These are phyloP conservation scores for Macrosiphum euphorbiae DNA, from an alignment of 2,888 invertebrate species.

Conservation along the genomic window DNA sequence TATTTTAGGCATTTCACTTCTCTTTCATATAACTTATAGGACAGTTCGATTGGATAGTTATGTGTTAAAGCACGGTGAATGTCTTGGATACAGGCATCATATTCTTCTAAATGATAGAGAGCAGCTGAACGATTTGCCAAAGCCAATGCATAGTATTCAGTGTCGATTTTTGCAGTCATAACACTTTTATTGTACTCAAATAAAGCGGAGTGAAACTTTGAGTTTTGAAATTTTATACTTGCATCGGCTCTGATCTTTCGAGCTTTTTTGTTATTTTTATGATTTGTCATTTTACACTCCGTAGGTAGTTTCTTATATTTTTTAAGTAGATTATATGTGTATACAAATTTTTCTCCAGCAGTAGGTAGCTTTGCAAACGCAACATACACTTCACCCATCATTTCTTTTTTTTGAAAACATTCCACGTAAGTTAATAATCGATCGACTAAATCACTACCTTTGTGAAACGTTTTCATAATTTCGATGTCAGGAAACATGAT, in stretches of 20 bases:
- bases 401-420: not conserved
- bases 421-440: constrained; percentile 16
- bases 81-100: constrained; percentile 77
- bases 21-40: constrained; percentile 78
- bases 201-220: constrained; percentile 73
- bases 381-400: not conserved
- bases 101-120: constrained; percentile 75
- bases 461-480: not conserved
- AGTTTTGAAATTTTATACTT: constrained; percentile 73
- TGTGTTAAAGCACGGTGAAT: constrained; percentile 74
- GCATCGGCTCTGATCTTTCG: not conserved
- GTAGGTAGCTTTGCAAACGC: constrained; percentile 31
- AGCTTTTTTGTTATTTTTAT: constrained; percentile 11
- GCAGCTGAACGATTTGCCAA: constrained; percentile 81
- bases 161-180: constrained; percentile 74
- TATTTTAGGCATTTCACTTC: constrained; percentile 67
- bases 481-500: not conserved
- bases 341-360: constrained; percentile 28
- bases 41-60: constrained; percentile 76
- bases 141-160: constrained; percentile 76
- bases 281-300: not conserved
- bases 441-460: not conserved
- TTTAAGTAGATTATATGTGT: constrained; percentile 6
- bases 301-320: not conserved
- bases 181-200: constrained; percentile 77